phyloP scores from a whole-genome alignment of 2,797 vertebrate genomes.

The Aldrovandia affinis region DNA sequence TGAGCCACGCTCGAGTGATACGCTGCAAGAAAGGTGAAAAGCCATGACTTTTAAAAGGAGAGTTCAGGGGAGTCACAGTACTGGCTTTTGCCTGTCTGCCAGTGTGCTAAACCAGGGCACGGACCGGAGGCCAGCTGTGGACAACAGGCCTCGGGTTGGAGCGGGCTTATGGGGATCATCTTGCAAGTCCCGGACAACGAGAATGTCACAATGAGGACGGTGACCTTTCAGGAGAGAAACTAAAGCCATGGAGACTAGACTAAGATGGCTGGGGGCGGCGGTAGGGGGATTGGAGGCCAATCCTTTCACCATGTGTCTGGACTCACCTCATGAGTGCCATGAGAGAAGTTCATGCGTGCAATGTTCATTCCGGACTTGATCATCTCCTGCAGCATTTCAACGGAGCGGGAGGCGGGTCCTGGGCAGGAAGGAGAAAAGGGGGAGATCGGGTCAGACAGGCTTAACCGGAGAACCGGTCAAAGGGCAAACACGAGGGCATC shows the following conservation, averaged over 20 bases:
- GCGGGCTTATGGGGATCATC: conserved; percentile 56
- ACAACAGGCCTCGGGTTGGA: not conserved
- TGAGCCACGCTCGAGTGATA: not conserved
- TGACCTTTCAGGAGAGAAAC: conserved; percentile 17
- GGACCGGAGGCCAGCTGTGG: not conserved
- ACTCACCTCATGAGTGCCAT: conserved; percentile 93
- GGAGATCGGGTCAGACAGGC: not conserved
- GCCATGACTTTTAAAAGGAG: conserved; percentile 3
- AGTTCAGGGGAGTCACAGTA: not conserved
- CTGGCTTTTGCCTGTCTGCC: not conserved
- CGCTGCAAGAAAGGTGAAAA: not conserved
- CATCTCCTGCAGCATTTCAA: conserved; percentile 91
- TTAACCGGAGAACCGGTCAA: not conserved
- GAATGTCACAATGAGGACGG: conserved; percentile 50
- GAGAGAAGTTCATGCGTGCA: conserved; percentile 98
- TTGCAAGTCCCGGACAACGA: conserved; percentile 63
- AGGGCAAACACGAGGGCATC: not conserved
- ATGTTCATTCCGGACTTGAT: conserved; percentile 98
- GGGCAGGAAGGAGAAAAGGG: not conserved
- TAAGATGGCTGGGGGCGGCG: not conserved
- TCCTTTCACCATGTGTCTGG: not conserved
- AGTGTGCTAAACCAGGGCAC: not conserved
- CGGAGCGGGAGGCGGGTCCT: conserved; percentile 92
- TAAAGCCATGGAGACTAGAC: not conserved
- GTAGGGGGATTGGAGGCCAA: not conserved